Conservation (phyloP, 1,140 invertebrate species). For the Lordiphosa mommai region DNA sequence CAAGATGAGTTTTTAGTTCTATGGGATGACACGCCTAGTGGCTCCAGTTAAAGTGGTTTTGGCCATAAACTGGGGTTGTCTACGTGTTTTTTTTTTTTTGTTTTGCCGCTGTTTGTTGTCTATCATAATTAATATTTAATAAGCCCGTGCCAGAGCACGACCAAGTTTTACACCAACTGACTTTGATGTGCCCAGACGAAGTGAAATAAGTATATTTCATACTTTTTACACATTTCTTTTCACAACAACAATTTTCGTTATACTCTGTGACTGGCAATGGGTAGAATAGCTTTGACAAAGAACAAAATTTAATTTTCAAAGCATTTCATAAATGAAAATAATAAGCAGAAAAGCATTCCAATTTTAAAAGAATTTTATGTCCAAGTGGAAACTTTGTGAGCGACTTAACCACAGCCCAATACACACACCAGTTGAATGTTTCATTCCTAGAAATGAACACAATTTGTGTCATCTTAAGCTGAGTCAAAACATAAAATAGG, state of each 20-base stretch:
- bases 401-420: too few species aligned
- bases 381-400: too few species aligned
- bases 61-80: slow-evolving; percentile 50
- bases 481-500: too few species aligned
- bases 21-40: slow-evolving; percentile 65
- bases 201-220: slow-evolving; percentile 1
- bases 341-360: too few species aligned
- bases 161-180: slow-evolving; percentile 6
- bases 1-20: not conserved
- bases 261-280: too few species aligned
- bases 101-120: slow-evolving; percentile 22
- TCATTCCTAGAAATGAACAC: too few species aligned
- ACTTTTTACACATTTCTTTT: not conserved
- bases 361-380: too few species aligned
- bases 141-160: slow-evolving; percentile 36
- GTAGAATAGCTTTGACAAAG: too few species aligned
- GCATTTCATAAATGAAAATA: too few species aligned
- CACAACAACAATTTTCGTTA: not conserved
- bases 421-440: too few species aligned
- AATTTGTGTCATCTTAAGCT: too few species aligned
- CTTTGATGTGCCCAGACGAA: not conserved
- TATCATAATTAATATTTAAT: slow-evolving; percentile 75
- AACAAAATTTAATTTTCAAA: too few species aligned
- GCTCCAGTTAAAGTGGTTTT: slow-evolving; percentile 56
- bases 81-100: slow-evolving; percentile 44